These are phyloP conservation scores for Yponomeuta malinellus DNA, from an alignment of 2,888 invertebrate species.

Conservation along the genomic window DNA sequence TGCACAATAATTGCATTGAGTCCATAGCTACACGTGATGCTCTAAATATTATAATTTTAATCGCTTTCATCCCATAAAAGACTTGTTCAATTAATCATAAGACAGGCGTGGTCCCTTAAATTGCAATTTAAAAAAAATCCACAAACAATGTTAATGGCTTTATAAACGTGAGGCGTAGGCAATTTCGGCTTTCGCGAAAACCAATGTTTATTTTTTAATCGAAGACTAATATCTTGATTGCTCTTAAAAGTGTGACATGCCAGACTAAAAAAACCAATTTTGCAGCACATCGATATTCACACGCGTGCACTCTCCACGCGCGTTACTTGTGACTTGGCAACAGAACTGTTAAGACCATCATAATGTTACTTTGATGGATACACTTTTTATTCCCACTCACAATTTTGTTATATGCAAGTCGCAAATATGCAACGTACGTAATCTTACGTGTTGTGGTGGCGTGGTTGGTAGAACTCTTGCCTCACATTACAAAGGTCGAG, in stretches of 20 bases:
- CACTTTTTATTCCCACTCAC: too few species aligned
- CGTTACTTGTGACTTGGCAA: too few species aligned
- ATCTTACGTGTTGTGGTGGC: too few species aligned
- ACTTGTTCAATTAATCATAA: constrained; percentile 16
- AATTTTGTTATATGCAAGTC: too few species aligned
- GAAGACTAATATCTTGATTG: constrained; percentile 1
- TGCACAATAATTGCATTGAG: not conserved
- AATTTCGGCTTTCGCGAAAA: not conserved
- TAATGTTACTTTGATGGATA: too few species aligned
- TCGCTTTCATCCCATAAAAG: not conserved
- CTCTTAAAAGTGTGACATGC: not conserved
- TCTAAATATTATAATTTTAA: constrained; percentile 1
- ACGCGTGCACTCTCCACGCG: too few species aligned
- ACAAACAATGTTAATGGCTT: constrained; percentile 18
- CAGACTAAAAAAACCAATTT: not conserved
- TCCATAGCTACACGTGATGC: not conserved
- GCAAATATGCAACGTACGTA: too few species aligned
- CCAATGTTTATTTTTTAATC: constrained; percentile 8
- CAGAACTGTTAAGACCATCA: too few species aligned
- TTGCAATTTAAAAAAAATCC: constrained; percentile 12
- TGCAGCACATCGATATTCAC: too few species aligned
- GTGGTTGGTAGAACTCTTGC: too few species aligned
- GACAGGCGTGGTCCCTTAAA: constrained; percentile 12
- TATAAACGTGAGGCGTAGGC: constrained; percentile 16
- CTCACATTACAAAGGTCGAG: too few species aligned